Percentiles rank a stretch among this genome's conserved stretches.
Conservation (phyloP, 2,113 vertebrate genomes). For the Antechinus flavipes region DNA sequence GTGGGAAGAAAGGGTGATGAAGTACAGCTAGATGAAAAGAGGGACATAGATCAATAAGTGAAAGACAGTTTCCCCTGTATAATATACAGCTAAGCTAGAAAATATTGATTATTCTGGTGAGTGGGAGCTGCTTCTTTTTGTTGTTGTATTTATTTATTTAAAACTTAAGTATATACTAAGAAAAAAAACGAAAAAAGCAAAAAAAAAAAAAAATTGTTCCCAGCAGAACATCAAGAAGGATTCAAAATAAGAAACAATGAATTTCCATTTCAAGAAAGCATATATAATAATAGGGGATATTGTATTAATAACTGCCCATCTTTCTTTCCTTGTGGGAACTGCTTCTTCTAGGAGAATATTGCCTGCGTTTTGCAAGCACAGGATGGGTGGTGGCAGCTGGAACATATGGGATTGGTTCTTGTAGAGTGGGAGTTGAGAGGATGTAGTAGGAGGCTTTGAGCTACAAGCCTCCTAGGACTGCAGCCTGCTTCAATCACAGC, state of each 20-base stretch:
- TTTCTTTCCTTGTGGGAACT: not conserved
- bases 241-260: no score
- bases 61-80: conserved; percentile 25
- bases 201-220: no score
- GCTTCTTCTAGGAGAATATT: conserved; percentile 38
- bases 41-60: conserved; percentile 14
- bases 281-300: no score
- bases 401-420: conserved; percentile 14
- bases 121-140: conserved; percentile 18
- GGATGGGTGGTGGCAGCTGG: conserved; percentile 36
- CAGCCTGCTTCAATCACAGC: not conserved
- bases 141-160: no score
- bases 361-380: conserved; percentile 60
- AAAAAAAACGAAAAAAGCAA: no score
- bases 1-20: conserved; percentile 41
- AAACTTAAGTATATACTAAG: no score
- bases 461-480: not conserved
- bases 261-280: no score
- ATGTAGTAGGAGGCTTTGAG: not conserved
- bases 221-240: no score
- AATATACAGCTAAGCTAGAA: not conserved
- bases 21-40: not conserved
- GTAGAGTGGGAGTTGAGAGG: conserved; percentile 20
- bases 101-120: not conserved
- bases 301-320: no score